phyloP scores from a whole-genome alignment of 2,113 vertebrate genomes.

The Phylloscopus trochilus region DNA sequence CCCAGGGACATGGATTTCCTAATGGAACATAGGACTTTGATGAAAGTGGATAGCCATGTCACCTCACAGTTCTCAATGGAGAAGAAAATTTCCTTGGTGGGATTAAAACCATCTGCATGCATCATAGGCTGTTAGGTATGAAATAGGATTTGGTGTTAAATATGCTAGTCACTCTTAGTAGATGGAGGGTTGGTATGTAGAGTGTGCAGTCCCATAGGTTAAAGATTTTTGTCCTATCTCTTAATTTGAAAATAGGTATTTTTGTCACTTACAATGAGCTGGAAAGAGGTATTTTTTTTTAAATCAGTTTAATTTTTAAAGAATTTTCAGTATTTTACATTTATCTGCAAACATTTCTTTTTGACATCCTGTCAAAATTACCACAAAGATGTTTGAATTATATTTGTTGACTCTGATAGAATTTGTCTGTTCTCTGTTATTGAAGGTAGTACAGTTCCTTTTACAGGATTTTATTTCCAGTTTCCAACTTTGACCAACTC shows the following conservation, averaged over 20 bases:
- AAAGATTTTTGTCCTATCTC: background rate
- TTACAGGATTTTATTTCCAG: background rate
- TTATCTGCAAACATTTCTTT: background rate
- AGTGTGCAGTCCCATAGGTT: background rate
- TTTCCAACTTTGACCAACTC: background rate
- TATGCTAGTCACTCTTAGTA: background rate
- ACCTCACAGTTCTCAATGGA: background rate
- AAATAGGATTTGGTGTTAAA: background rate
- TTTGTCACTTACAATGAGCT: background rate
- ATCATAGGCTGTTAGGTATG: slow-evolving; percentile 8
- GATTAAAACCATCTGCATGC: slow-evolving; percentile 21
- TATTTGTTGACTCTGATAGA: background rate
- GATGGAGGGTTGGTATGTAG: background rate
- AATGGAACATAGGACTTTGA: background rate
- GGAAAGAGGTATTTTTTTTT: background rate
- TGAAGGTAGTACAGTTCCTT: background rate
- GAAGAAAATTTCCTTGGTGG: background rate
- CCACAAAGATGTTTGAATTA: background rate
- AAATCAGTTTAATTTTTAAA: background rate
- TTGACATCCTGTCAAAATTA: background rate
- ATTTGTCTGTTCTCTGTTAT: background rate
- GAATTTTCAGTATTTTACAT: background rate
- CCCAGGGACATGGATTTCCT: background rate
- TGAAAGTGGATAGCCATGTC: background rate
- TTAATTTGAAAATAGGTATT: background rate